Percentiles rank a stretch among this genome's conserved stretches.
phyloP scores from a whole-genome alignment of 1,140 invertebrate genomes.

The Drosophila burlai region DNA sequence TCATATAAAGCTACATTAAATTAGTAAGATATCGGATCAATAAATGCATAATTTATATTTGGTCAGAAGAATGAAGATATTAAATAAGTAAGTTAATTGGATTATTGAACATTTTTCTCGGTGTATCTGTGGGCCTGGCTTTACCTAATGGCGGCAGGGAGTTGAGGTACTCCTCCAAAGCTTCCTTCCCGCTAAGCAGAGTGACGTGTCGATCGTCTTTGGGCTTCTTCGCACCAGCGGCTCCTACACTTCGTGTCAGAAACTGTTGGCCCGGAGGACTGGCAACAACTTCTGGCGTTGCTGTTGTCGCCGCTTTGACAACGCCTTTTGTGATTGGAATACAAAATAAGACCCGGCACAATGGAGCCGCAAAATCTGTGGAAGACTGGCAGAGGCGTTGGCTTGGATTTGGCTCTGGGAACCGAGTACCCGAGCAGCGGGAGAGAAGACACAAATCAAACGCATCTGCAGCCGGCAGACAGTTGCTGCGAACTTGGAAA shows the following conservation, averaged over 20 bases:
- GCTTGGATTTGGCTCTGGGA: slow-evolving; percentile 14
- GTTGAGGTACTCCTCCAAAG: slow-evolving; percentile 4
- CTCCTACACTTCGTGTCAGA: slow-evolving; percentile 46
- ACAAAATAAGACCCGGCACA: slow-evolving; percentile 72
- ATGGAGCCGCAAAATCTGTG: slow-evolving; percentile 58
- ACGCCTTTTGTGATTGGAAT: slow-evolving; percentile 83
- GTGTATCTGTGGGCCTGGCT: neutral
- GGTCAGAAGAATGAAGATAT: too few species aligned
- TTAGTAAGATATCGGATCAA: too few species aligned
- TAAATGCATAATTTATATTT: too few species aligned
- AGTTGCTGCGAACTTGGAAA: slow-evolving; percentile 73
- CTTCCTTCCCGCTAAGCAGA: slow-evolving; percentile 10
- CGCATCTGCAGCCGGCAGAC: slow-evolving; percentile 70
- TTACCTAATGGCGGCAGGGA: slow-evolving; percentile 28
- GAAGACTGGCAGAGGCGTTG: slow-evolving; percentile 54
- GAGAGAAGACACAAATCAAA: slow-evolving; percentile 70
- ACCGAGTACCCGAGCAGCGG: slow-evolving; percentile 6
- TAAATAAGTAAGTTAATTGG: too few species aligned
- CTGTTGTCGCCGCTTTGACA: slow-evolving; percentile 79
- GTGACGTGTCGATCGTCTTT: slow-evolving; percentile 75
- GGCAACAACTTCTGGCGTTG: slow-evolving; percentile 70
- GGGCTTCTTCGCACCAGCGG: slow-evolving; percentile 33
- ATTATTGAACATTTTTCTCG: neutral
- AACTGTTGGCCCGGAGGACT: slow-evolving; percentile 56
- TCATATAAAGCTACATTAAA: too few species aligned